A percentile compares a stretch with the other conserved stretches of the same genome.
These are phyloP conservation scores for Watersipora subatra DNA, from an alignment of 1,140 invertebrate species.

Conservation along the genomic window DNA sequence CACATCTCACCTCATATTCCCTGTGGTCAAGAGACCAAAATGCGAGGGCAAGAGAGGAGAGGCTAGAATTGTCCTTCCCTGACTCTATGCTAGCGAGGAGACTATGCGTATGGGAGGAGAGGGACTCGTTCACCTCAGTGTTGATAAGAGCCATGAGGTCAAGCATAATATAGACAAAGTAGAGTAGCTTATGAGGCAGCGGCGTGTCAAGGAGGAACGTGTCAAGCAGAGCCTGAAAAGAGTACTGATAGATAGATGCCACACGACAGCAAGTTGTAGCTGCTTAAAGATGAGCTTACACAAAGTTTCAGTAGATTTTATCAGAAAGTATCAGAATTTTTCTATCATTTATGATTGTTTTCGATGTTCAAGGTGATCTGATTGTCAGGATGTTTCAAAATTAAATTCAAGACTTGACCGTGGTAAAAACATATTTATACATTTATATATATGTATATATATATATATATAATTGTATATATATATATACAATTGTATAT, in stretches of 20 bases:
- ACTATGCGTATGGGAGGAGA: conserved; percentile 4
- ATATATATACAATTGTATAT: no score
- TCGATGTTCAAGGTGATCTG: no score
- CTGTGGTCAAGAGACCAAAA: not conserved
- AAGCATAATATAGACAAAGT: conserved; percentile 64
- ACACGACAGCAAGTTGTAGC: not conserved
- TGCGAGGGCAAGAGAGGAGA: not conserved
- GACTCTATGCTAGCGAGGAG: conserved; percentile 42
- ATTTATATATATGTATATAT: no score
- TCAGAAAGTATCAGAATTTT: no score
- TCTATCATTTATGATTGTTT: no score
- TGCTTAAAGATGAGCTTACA: no score
- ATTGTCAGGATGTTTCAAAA: no score
- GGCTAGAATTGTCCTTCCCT: not conserved
- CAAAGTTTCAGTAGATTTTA: no score
- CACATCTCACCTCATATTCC: not conserved
- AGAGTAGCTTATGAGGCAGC: conserved; percentile 54
- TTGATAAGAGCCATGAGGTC: conserved; percentile 52
- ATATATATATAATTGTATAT: no score
- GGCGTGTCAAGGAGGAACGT: conserved; percentile 54
- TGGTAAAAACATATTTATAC: no score
- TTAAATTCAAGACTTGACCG: no score
- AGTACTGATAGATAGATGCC: not conserved
- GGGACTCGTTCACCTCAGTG: conserved; percentile 9
- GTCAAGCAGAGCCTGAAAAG: conserved; percentile 48